Base-by-base conservation (phyloP, 2,113 vertebrate genomes). In the Anthoscopus minutus region DNA sequence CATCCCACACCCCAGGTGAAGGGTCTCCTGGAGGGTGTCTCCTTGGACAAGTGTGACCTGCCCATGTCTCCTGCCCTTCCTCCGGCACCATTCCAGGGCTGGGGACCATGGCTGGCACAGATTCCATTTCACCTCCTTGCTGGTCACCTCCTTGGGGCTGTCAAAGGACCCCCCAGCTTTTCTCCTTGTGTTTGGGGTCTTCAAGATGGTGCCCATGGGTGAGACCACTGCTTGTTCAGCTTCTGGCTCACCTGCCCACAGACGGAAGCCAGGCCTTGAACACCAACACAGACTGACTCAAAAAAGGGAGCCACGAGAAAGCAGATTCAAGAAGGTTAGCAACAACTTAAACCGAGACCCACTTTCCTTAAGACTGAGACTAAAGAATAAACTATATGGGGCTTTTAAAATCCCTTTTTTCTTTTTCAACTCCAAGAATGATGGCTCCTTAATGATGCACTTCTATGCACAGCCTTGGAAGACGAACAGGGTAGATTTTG, bases 251-350 rank as follows among this genome's bases (percentile, higher is more conserved):
- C 10, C 13, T 10, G 13, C 30, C 30, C 31, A 6, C 8, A 30
- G 40, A 45, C 31, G 66, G 47, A n/a, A 53, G 15, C n/a, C 1
- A 0, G 14, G 16, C 30, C 30, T 38, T 3, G 0, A 8, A 7
- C 20, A 2, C 23, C 38, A 31, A 4, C 16, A 65, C 1, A 8
- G 40, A 33, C 33, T n/a, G n/a, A n/a, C n/a, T n/a, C n/a, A n/a
- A n/a, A n/a, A 44, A 81, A 66, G 11, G 17, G 35, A 65, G 15
- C 6, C 5, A 20, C 9, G 15, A 37, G 24, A 74, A 92, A 62
- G 5, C 10, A 74, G 57, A 87, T 37, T 70, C 15, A n/a, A 51
- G 14, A 62, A 60, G 16, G 23, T 11, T n/a, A 84, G 22, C 14
- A 44, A 13, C 7, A 57, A 48, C 17, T 66, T 70, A 57, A 6